Evolutionary conservation across 2,113 vertebrate genomes (phyloP), one percentile per base, ranked within the genome.

Genomic region (Aphelocoma coerulescens): DNA sequence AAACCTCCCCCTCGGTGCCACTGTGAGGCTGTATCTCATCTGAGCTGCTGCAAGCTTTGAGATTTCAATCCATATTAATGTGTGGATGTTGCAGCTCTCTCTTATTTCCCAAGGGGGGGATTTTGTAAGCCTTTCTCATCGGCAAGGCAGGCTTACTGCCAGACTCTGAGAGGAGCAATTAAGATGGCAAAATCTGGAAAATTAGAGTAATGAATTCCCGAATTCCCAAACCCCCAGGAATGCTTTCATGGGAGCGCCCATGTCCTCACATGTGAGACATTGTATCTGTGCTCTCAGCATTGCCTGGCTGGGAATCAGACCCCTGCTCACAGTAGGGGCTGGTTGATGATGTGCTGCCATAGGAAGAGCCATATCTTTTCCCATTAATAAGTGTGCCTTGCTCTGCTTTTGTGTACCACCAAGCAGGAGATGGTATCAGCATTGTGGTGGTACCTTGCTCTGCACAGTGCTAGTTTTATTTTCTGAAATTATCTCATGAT

Each of bases 61-160:
- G 58, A 73, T 79, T 87, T 95, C 91, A 75, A 39, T 72, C 37
- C 24, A 9, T 69, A 16, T 83, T 94, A 87, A 91, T 69, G 62
- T 79, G 95, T 10, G 81, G 89, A 92, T 94, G 77, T 68, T 95
- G 89, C 91, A 94, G 81, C 88, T 88, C 74, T 86, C 91, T 32
- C 73, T 95, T 94, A 95, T 96, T 97, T 96, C 95, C 89, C 95
- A 27, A 3, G 54, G 49, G 82, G 44, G 21, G 18, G 1, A 59
- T 92, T 91, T 55, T 88, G 72, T 44, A 76, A 73, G 72, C 33
- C 32, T 86, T 77, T 85, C 85, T 94, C 37, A 20, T 15, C 78
- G 82, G 54, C 79, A 57, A 84, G 68, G 63, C 85, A 71, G 83
- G 79, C 75, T 90, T 37, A 32, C 88, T 93, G 93, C 88, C 86